Percentiles rank a stretch among this genome's conserved stretches.
phyloP scores from a whole-genome alignment of 2,113 vertebrate genomes.

The Leptocoma aspasia region DNA sequence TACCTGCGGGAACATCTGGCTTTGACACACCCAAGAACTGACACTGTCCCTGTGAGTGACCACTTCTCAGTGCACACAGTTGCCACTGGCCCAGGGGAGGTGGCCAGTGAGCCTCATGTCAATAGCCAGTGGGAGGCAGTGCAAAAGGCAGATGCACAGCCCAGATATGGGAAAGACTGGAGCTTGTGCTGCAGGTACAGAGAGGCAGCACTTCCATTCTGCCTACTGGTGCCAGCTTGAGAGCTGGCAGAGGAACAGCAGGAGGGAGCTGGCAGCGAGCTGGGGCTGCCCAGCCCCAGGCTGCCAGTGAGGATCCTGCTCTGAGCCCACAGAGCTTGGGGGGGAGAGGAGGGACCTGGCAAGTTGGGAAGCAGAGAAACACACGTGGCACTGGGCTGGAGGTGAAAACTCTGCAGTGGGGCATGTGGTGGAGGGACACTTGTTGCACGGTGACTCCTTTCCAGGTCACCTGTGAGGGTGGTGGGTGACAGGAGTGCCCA shows the following conservation, averaged over 20 bases:
- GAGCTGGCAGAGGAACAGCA: neutral
- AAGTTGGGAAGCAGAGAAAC: neutral
- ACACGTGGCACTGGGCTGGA: neutral
- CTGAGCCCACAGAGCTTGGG: neutral
- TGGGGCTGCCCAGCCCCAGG: neutral
- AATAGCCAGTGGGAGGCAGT: neutral
- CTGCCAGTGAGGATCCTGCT: neutral
- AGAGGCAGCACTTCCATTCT: neutral
- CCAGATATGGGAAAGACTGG: rapidly evolving
- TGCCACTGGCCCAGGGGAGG: neutral
- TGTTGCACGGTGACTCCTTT: neutral
- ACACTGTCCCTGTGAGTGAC: neutral
- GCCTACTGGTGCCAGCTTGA: neutral
- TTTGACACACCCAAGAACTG: neutral
- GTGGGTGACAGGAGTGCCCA: neutral
- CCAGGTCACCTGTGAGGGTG: neutral
- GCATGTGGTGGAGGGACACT: neutral
- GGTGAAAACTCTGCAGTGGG: neutral
- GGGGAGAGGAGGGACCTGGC: neutral
- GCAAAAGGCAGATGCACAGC: neutral
- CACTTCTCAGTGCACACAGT: neutral
- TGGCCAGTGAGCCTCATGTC: neutral
- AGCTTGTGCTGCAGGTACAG: neutral
- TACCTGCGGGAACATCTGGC: neutral
- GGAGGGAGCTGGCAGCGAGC: neutral